Base-by-base conservation (phyloP, 2,113 vertebrate species). In the Mustela lutreola region DNA sequence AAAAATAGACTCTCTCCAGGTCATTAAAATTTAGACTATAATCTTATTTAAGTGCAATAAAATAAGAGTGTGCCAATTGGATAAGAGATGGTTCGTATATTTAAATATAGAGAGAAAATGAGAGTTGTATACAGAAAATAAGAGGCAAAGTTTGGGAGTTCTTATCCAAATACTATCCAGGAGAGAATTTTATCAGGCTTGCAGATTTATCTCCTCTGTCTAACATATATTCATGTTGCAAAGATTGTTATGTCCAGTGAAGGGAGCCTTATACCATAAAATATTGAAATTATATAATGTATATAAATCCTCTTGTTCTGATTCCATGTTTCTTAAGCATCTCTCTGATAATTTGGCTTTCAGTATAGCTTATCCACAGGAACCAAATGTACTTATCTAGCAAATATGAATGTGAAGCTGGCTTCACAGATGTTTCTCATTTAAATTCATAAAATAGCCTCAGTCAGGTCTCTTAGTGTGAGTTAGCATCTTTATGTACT, bases 351-450 rank as follows among this genome's bases (percentile, higher is more conserved):
- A 45, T 60, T 9, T 92, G 28, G 3, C 24, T 93, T 91, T 93
- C 50, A 21, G 1, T 50, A 3, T 67, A 73, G 15, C 31, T 67
- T 85, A 62, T 88, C 48, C 84, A 16, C 19, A 65, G 67, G 42
- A 50, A 97, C 19, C 22, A 65, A 92, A 96, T 42, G 33, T 60
- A 80, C 42, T 93, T 89, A 91, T 22, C 56, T 56, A 33, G 36
- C 31, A 91, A 95, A 93, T 19, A 21, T 63, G 45, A 80, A 36
- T 75, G 83, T 88, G 80, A 62, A 73, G 56, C 48, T 26, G 11
- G 18, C 22, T 75, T 56, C 62, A 71, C 50, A 39, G 60, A 73
- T 53, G 33, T 83, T 65, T 89, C 83, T 92, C 71, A 89, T 81
- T 91, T 62, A 89, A 95, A 90, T 21, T 82, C 70, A 79, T 48